Evolutionary conservation across 1,140 invertebrate species (phyloP), one percentile per base, ranked within the genome.

Genomic region (Nephila pilipes): DNA sequence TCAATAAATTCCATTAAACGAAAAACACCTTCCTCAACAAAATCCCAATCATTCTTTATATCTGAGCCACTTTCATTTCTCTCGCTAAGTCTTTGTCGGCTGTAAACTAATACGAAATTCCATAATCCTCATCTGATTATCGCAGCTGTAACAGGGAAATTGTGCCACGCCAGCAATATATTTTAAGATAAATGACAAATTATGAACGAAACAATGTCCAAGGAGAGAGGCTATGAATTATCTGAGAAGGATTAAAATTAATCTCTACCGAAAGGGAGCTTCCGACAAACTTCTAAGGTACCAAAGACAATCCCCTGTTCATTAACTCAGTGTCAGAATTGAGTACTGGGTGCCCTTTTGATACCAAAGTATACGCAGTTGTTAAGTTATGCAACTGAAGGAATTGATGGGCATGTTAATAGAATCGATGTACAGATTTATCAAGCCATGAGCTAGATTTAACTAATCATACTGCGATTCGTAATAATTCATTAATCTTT

Each of bases 121-220:
- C 36, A 63, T 88, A 88, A 88, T 88, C 87, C 87, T 55, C 87
- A 46, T 29, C 87, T 69, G 58, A 88, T 88, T 88, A 88, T 88
- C 16, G 22, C n/a, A 12, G 36, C 58, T 38, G n/a, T 29, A 85
- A 85, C 16, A 85, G 22, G 55, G n/a, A 25, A 32, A 32, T 32
- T 29, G 2, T 54, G 10, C 46, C 54, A 16, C 81, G 16, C 18
- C 38, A 25, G 63, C 60, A 29, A 85, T 85, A 85, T 18, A 60
- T 85, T 85, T 46, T 29, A 25, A 88, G 87, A 88, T 88, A 88
- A 88, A 88, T 88, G 87, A 88, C 87, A 69, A 69, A 69, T 88
- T 88, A 88, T 88, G 65, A 29, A 83, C 12, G 87, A n/a, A 54
- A 65, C 29, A 60, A 20, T 69, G 38, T 88, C 60, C 5, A 1